Evolutionary conservation across 2,113 vertebrate species (phyloP).

Genomic region (Stomatorhinus ivindoensis): DNA sequence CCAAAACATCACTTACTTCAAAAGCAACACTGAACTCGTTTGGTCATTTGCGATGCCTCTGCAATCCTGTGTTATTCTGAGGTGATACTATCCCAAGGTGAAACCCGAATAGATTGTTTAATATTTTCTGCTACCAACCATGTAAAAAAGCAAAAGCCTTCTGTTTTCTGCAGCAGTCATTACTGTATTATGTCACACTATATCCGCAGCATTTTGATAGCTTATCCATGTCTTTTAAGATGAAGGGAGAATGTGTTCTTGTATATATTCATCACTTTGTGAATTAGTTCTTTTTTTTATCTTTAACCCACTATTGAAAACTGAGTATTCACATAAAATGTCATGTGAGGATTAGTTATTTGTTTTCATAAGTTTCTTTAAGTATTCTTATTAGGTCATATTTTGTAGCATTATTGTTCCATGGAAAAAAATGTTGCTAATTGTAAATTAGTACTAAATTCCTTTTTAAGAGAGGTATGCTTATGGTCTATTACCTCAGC

Average conservation of each 20-base stretch:
- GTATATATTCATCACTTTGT: not conserved
- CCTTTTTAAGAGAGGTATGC: not conserved
- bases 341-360: not conserved
- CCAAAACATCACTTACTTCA: not conserved
- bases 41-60: not conserved
- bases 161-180: not conserved
- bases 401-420: not conserved
- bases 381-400: not conserved
- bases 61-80: not conserved
- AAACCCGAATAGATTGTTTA: not conserved
- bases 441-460: not conserved
- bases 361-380: not conserved
- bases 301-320: not conserved
- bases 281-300: not conserved
- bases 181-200: not conserved
- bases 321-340: not conserved
- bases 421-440: not conserved
- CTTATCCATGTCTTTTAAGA: not conserved
- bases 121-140: not conserved
- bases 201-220: not conserved
- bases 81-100: not conserved
- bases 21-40: not conserved
- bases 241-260: not conserved
- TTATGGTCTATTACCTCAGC: not conserved
- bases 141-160: not conserved